phyloP scores from a whole-genome alignment of 1,140 invertebrate species.

The Calliopsis andreniformis region DNA sequence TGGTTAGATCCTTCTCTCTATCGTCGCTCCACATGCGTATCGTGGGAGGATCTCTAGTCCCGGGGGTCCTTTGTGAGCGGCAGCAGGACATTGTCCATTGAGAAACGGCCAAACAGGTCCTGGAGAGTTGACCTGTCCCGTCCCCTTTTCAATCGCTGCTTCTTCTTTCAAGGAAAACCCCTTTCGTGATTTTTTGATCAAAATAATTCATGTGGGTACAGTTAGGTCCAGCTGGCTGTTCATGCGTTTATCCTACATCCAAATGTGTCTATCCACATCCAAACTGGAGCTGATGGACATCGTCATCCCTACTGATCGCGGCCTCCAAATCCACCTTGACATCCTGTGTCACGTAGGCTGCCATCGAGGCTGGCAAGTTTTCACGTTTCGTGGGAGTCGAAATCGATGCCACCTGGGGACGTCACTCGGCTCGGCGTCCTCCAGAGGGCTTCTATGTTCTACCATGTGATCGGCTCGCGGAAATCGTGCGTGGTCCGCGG shows the following conservation, averaged over 20 bases:
- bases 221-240: slow-evolving; percentile 70
- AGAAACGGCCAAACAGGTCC: slow-evolving; percentile 77
- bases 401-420: slow-evolving; percentile 53
- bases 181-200: slow-evolving; percentile 78
- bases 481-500: background rate
- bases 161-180: slow-evolving; percentile 73
- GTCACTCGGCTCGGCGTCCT: background rate
- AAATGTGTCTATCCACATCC: too few relatives aligned
- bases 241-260: too few relatives aligned
- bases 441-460: too few relatives aligned
- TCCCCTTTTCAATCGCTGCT: slow-evolving; percentile 64
- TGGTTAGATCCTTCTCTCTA: slow-evolving; percentile 52
- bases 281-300: too few relatives aligned
- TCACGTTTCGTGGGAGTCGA: slow-evolving; percentile 53
- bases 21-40: slow-evolving; percentile 78
- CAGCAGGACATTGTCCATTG: slow-evolving; percentile 81
- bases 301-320: slow-evolving; percentile 23
- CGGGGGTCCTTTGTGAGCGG: slow-evolving; percentile 66
- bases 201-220: slow-evolving; percentile 79
- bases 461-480: too few relatives aligned
- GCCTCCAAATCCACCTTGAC: slow-evolving; percentile 6
- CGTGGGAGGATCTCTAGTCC: slow-evolving; percentile 80
- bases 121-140: slow-evolving; percentile 78
- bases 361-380: slow-evolving; percentile 32
- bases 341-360: slow-evolving; percentile 29